Evolutionary conservation across 2,113 vertebrate genomes (phyloP).

Genomic region (Chionomys nivalis): DNA sequence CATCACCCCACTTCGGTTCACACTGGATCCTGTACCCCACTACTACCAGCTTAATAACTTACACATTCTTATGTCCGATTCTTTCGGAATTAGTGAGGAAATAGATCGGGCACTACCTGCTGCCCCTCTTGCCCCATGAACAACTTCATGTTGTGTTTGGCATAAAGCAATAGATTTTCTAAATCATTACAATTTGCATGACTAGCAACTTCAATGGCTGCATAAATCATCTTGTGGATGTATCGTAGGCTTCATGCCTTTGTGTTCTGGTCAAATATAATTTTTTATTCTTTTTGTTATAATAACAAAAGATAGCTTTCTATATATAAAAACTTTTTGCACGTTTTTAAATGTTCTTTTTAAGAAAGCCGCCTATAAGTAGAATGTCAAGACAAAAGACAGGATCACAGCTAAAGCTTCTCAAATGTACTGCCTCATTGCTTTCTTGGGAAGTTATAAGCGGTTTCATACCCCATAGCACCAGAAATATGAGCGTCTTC

Average conservation of each 20-base stretch:
- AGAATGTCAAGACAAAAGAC: neutral
- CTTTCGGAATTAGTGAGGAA: neutral
- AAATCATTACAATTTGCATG: neutral
- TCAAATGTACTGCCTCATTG: constrained; percentile 1
- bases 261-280: neutral
- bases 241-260: neutral
- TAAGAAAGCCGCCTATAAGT: neutral
- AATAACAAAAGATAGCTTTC: neutral
- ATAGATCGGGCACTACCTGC: neutral
- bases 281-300: constrained; percentile 17
- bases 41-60: neutral
- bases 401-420: constrained; percentile 43
- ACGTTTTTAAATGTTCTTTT: neutral
- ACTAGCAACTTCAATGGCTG: neutral
- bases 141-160: neutral
- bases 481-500: neutral
- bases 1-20: neutral
- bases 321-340: neutral
- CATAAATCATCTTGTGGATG: neutral
- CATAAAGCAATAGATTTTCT: constrained; percentile 11
- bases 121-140: neutral
- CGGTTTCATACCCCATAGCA: neutral
- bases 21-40: neutral
- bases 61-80: neutral
- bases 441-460: constrained; percentile 27